Evolutionary conservation across 2,888 invertebrate species (phyloP).

Genomic region (Acanthoscelides obtectus): DNA sequence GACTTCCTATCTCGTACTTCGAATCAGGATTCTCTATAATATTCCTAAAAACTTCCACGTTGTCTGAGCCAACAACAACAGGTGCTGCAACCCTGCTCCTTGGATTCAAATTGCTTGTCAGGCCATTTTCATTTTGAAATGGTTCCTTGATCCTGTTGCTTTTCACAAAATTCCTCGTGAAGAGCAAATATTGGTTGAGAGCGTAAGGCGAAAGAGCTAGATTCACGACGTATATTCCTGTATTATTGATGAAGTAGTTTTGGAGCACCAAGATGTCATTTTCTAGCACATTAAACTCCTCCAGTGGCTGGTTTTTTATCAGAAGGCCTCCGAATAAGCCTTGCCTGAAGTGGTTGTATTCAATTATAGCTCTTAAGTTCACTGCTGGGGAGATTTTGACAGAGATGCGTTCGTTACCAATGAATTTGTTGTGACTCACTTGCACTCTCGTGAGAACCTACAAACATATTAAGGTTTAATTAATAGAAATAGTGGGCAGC

Average conservation of each 20-base stretch:
- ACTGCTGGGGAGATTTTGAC: constrained; percentile 77
- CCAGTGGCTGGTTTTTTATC: constrained; percentile 74
- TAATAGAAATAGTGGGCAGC: too few relatives aligned
- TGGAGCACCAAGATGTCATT: constrained; percentile 70
- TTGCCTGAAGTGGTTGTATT: constrained; percentile 83
- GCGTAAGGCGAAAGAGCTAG: constrained; percentile 86
- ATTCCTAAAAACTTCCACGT: constrained; percentile 84
- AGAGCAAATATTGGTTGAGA: constrained; percentile 72
- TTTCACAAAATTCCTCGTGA: constrained; percentile 82
- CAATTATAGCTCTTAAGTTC: constrained; percentile 72
- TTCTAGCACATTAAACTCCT: constrained; percentile 74
- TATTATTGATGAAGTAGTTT: constrained; percentile 87
- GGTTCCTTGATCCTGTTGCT: constrained; percentile 84
- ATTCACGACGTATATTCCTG: constrained; percentile 82
- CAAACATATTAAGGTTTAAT: too few relatives aligned
- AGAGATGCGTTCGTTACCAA: constrained; percentile 68
- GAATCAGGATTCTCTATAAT: constrained; percentile 88
- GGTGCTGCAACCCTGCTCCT: constrained; percentile 90
- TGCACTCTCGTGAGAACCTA: constrained; percentile 57
- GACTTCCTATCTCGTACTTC: constrained; percentile 91
- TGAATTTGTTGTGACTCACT: constrained; percentile 83
- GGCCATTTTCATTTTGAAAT: constrained; percentile 63
- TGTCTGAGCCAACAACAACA: constrained; percentile 86
- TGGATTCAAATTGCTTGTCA: constrained; percentile 72
- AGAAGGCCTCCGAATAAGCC: constrained; percentile 79